phyloP scores from a whole-genome alignment of 2,113 vertebrate species.

The Rhynchopsitta pachyrhyncha region DNA sequence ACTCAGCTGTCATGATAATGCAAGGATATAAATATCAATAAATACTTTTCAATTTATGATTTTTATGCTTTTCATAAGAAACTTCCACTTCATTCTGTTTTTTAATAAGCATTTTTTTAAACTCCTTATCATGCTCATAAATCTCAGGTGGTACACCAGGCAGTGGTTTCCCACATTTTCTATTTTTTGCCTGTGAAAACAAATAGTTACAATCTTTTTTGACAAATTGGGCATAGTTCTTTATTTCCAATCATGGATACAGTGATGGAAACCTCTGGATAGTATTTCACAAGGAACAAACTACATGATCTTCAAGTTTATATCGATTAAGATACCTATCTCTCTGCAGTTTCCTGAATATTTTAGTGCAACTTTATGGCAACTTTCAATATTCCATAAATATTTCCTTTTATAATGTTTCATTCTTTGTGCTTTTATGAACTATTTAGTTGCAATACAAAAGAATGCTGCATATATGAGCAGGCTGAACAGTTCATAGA shows the following conservation, averaged over 20 bases:
- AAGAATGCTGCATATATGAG: not conserved
- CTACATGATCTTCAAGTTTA: not conserved
- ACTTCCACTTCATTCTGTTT: not conserved
- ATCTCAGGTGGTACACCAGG: not conserved
- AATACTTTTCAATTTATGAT: not conserved
- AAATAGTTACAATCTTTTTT: not conserved
- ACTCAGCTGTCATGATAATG: not conserved
- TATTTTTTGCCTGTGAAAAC: not conserved
- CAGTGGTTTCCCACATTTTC: not conserved
- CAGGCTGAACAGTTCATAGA: not conserved
- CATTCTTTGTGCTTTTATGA: not conserved
- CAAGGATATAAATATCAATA: not conserved
- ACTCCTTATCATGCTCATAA: not conserved
- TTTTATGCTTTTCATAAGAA: not conserved
- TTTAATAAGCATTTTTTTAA: not conserved
- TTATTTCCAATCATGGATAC: not conserved
- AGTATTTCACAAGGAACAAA: not conserved
- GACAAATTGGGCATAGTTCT: not conserved
- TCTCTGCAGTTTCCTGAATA: not conserved
- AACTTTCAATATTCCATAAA: not conserved
- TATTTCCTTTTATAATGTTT: not conserved
- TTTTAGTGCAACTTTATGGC: not conserved
- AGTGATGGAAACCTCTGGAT: not conserved
- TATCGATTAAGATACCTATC: not conserved
- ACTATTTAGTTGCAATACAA: not conserved